Percentiles rank a stretch among this genome's conserved stretches.
These are phyloP conservation scores for Pachyramphus minor DNA, from an alignment of 2,113 vertebrate species.

Conservation along the genomic window DNA sequence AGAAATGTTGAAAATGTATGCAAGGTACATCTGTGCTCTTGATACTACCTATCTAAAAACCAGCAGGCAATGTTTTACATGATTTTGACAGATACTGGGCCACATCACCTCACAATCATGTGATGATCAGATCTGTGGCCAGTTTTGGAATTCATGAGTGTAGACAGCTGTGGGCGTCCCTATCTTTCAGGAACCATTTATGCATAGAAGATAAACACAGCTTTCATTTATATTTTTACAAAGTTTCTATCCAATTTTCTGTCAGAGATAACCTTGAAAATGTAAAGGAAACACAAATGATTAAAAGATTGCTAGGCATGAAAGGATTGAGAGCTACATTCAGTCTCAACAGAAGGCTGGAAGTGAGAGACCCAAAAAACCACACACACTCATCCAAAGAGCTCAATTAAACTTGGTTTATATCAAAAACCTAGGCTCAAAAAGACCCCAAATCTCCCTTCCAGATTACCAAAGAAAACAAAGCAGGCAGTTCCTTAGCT, in stretches of 20 bases:
- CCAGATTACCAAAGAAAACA: background rate
- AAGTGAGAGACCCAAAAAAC: background rate
- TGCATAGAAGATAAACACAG: background rate
- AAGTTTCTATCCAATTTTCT: constrained; percentile 23
- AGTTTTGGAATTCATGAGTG: background rate
- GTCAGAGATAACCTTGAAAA: constrained; percentile 46
- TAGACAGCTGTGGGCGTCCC: background rate
- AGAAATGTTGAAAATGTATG: background rate
- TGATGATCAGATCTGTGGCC: background rate
- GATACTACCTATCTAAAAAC: background rate
- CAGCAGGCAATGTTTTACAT: background rate
- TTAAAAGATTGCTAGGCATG: background rate
- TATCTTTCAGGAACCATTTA: background rate
- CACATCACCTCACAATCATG: background rate
- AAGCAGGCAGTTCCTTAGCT: background rate
- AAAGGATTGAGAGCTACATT: background rate
- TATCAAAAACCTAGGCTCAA: background rate
- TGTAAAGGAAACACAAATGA: constrained; percentile 24
- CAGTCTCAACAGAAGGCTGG: background rate
- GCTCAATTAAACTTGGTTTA: background rate
- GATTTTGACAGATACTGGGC: background rate
- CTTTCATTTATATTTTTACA: background rate
- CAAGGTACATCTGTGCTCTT: background rate
- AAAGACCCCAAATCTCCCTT: background rate
- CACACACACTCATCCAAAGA: background rate